Percentiles rank a stretch among this genome's conserved stretches.
These are phyloP conservation scores for Actinostola sp. DNA, from an alignment of 92 coral and sea anemone genomes.

Conservation along the genomic window DNA sequence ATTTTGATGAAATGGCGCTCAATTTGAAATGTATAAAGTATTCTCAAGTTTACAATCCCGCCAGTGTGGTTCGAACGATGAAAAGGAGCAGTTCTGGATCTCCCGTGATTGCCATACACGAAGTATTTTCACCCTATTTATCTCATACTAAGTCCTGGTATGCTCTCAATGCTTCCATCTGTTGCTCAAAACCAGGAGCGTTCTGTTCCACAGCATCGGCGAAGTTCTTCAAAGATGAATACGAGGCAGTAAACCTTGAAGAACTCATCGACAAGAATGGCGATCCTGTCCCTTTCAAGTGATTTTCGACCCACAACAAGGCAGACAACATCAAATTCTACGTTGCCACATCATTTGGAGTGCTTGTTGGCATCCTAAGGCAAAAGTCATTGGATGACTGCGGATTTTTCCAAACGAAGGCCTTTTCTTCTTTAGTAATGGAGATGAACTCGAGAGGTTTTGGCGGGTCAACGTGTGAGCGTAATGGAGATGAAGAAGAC, in stretches of 20 bases:
- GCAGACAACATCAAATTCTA: background rate
- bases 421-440: background rate
- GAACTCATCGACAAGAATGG: slow-evolving; percentile 4
- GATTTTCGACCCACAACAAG: background rate
- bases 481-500: background rate
- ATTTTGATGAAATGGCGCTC: slow-evolving; percentile 16
- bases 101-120: background rate
- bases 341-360: slow-evolving; percentile 13
- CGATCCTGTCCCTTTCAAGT: background rate
- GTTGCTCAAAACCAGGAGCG: slow-evolving; percentile 1
- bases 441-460: slow-evolving; percentile 3
- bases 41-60: slow-evolving; percentile 1
- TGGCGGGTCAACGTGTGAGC: background rate
- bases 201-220: background rate
- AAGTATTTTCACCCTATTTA: background rate
- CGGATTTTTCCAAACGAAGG: slow-evolving; percentile 3
- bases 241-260: slow-evolving; percentile 3
- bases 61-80: slow-evolving; percentile 1
- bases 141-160: slow-evolving; percentile 9
- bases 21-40: slow-evolving; percentile 11
- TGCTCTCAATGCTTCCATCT: slow-evolving; percentile 8
- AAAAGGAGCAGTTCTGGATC: slow-evolving; percentile 5
- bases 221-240: slow-evolving; percentile 13
- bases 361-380: slow-evolving; percentile 5
- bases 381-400: background rate